Evolutionary conservation across 1,140 invertebrate genomes (phyloP).

Genomic region (Eupristina koningsbergeri): DNA sequence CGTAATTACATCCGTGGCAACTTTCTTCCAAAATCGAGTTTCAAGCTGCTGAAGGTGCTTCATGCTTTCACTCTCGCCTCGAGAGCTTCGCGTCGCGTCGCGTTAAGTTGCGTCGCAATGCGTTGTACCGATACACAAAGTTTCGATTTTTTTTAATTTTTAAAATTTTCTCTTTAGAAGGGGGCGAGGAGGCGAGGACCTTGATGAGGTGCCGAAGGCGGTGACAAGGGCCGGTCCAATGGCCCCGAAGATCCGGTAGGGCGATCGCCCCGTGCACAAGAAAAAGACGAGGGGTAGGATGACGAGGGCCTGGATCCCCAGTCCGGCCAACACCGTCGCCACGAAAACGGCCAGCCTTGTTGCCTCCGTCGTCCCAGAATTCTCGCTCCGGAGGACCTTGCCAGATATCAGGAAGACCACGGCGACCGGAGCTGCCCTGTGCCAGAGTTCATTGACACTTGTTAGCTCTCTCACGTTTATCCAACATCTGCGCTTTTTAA

Average conservation of each 20-base stretch:
- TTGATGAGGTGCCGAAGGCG: constrained; percentile 81
- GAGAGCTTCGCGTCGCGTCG: not conserved
- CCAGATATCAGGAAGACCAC: constrained; percentile 83
- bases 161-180: not conserved
- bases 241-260: constrained; percentile 76
- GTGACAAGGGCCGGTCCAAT: constrained; percentile 79
- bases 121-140: too few species aligned
- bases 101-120: not conserved
- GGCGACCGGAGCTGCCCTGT: constrained; percentile 81
- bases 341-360: constrained; percentile 80
- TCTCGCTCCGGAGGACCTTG: constrained; percentile 82
- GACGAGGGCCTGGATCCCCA: constrained; percentile 78
- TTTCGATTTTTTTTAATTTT: too few species aligned
- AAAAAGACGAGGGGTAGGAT: constrained; percentile 79
- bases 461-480: not conserved
- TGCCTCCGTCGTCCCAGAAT: constrained; percentile 76
- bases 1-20: not conserved
- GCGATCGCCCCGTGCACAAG: constrained; percentile 77
- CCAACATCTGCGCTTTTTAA: too few species aligned
- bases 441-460: not conserved
- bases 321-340: constrained; percentile 77
- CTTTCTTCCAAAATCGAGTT: not conserved
- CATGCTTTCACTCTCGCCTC: not conserved
- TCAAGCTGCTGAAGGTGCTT: not conserved
- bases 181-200: constrained; percentile 64